Evolutionary conservation across 2,888 invertebrate species (phyloP), one percentile per base, ranked within the genome.

Genomic region (Philonicus albiceps): DNA sequence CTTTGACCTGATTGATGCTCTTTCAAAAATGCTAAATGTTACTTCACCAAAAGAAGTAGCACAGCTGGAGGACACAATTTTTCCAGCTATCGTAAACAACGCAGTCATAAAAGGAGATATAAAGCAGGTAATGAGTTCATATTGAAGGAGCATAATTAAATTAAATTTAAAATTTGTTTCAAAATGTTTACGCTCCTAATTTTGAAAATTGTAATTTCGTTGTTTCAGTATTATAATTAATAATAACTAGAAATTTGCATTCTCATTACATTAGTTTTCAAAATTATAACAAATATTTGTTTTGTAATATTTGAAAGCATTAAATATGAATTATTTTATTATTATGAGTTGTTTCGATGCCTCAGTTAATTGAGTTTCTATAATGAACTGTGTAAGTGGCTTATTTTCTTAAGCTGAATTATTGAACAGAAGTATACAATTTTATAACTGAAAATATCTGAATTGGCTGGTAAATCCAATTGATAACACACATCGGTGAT

Each of bases 71-170:
- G 92, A 93, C n/a, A 94, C 95, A 0, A 92, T 96, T 4, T 95
- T 95, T 88, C 96, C 96, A 0, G 95, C 95, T 0, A 93, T 96
- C 92, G 91, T 96, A 86, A 95, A 94, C 90, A 93, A 94, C 27
- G 95, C 96, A 0, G 95, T 95, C 0, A 89, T 93, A 5, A 91
- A 93, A 74, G 93, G 93, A 0, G 93, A 95, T 88, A 89, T 93
- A 0, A 90, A 91, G 22, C 94, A 94, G 88, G 91, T 95, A 80
- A 80, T 64, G 64, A 27, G 37, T 74, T 37, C 37, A 74, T 34
- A 74, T n/a, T 74, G 27, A 43, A 43, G 16, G 16, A 16, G 16
- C 4, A 43, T 13, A 3, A 1, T 40, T 40, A 34, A 34, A 34
- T 7, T 34, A n/a, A n/a, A n/a, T 31, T 31, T 31, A 2, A 31